Evolutionary conservation across 2,113 vertebrate species (phyloP), one percentile per base, ranked within the genome.

Genomic region (Larimichthys polyactis): DNA sequence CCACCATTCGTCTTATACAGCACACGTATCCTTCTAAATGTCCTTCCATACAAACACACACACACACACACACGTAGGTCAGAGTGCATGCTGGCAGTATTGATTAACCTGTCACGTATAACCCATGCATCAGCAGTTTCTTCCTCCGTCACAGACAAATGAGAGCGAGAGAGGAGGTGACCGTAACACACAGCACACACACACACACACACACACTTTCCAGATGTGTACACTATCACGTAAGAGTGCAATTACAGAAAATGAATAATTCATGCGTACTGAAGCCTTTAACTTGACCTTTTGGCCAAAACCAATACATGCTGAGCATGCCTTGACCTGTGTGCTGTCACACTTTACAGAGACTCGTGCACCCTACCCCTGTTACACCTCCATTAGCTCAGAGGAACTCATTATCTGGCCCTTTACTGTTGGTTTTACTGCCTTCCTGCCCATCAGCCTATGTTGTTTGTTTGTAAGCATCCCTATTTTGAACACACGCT

Each of bases 1-100:
- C 24, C 8, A 19, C 10, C 12, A 8, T 36, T 22, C 3, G 20
- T 52, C 20, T 11, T 43, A 4, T 4, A 40, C 7, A 16, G 52
- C 36, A 43, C 22, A n/a, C 17, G 0, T 52, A 72, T 4, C 49
- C 75, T 73, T 15, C 46, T 44, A 27, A 27, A 32, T 82, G 52
- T 11, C 66, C 78, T 54, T 51, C 46, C 32, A 65, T 8, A 48
- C 32, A 74, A 20, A 68, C 17, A 82, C 82, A 81, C 75, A 54
- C 70, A 66, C 66, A 60, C 52, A 52, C 75, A 62, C 54, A 60
- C 52, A 52, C 75, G 71, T 70, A 11, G 85, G 90, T 78, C 87
- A 87, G 75, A 89, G 84, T 82, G 78, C 89, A 88, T 82, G 82
- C 86, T 87, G 79, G 69, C 73, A 77, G 46, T 81, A 87, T 92